Base-by-base conservation (phyloP, 2,797 vertebrate genomes). In the Anableps anableps region DNA sequence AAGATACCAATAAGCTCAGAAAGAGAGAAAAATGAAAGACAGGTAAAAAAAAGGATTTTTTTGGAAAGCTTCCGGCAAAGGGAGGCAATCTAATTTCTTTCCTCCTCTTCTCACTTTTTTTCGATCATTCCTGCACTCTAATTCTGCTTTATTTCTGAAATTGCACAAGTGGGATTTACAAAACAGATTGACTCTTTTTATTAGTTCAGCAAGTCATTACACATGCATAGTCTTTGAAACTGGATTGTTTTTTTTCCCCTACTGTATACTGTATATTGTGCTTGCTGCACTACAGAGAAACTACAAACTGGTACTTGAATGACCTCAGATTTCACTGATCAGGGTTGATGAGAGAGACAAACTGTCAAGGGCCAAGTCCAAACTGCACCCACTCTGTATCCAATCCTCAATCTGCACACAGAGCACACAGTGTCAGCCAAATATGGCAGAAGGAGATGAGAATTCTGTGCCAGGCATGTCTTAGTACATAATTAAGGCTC, bases 401-500 rank as follows among this genome's bases (percentile, higher is more conserved):
- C 89, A 89, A 92, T 93, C 91, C 87, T 88, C 87, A 91, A 86
- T 94, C 92, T 91, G 90, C 81, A 90, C 86, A 80, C 91, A 90
- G 90, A 89, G 90, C 87, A 83, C 84, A 89, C n/a, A 11, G 90
- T 93, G 92, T 91, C 90, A 82, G 95, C 94, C 93, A 95, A 94
- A 94, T 89, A 92, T 89, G 85, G 92, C 94, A 94, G 94, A 92
- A 92, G 90, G 92, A 93, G 93, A 95, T 93, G 94, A 94, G 93
- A 94, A 93, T 93, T 93, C 88, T 89, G 91, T 96, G 95, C 94
- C 94, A 95, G 92, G 89, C 93, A 91, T 95, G 94, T 96, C 95
- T 95, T 95, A 95, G 94, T 95, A 91, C 88, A 88, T 95, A 96
- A 95, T 95, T 95, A 95, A 95, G 90, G 91, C 86, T 82, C 86